Conservation (phyloP, 2,113 vertebrate species). For the Fulica atra region DNA sequence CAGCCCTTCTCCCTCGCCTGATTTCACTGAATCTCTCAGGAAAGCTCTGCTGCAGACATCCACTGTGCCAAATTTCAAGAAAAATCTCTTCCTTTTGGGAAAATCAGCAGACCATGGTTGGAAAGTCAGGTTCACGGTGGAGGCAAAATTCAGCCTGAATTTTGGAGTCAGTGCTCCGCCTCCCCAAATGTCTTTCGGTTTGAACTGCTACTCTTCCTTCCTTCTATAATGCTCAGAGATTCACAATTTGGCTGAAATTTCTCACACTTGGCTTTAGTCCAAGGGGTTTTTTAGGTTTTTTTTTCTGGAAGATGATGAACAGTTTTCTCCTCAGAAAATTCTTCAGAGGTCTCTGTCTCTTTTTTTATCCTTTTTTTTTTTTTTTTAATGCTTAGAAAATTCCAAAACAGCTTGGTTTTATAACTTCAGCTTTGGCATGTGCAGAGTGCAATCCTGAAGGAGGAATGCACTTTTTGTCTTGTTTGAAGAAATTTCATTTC, state of each 20-base stretch:
- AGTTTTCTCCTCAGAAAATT: neutral
- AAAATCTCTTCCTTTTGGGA: neutral
- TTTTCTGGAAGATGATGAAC: neutral
- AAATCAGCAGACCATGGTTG: neutral
- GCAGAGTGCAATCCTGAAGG: neutral
- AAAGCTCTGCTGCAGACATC: neutral
- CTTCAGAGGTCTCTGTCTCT: neutral
- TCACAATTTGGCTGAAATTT: constrained; percentile 7
- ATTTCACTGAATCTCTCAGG: neutral
- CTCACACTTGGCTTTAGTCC: neutral
- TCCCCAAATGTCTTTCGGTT: neutral
- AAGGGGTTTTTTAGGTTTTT: neutral
- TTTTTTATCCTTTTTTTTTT: neutral
- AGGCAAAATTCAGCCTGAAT: neutral
- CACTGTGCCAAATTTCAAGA: neutral
- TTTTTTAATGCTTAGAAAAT: neutral
- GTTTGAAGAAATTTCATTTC: constrained; percentile 14
- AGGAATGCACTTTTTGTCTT: constrained; percentile 28
- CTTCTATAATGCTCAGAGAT: neutral
- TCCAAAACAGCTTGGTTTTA: constrained; percentile 28
- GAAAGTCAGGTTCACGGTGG: neutral
- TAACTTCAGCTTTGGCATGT: constrained; percentile 39
- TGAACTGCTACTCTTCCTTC: neutral
- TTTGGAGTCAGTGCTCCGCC: neutral
- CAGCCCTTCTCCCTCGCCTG: neutral